Evolutionary conservation across 2,797 vertebrate species (phyloP), one percentile per base, ranked within the genome.

Genomic region (Sparus aurata): DNA sequence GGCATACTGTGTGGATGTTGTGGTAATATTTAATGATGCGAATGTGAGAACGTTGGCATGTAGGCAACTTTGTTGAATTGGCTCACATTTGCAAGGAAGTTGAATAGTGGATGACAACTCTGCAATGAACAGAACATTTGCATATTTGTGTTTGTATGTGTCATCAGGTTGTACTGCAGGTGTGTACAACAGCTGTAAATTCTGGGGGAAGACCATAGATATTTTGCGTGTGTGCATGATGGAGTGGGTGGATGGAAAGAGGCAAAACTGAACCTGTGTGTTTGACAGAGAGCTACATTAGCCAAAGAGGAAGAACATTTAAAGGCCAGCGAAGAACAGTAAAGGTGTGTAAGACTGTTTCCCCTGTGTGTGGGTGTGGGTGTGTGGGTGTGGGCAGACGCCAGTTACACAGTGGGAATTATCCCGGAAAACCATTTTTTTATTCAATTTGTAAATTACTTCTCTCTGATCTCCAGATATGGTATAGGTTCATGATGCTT

Each of bases 381-480:
- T 2, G 74, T 2, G 74, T 22, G 17, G 23, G 47, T 70, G 85
- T 82, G 58, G 82, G 87, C 52, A 49, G 78, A 30, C n/a, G n/a
- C n/a, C n/a, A n/a, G 34, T 77, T 8, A 5, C 63, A 76, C 10
- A 59, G 0, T 74, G 60, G 71, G 82, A 85, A 72, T 41, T 75
- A 53, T 85, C 79, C 70, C 67, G 82, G 71, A 85, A 85, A 85
- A 82, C 67, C n/a, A 41, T 58, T 68, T 77, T 70, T 34, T 2
- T 50, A 64, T 58, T 78, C 20, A 57, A 45, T 45, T 47, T 25
- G 30, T 49, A 7, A 59, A 60, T 5, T 12, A 69, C 72, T 77
- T 83, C 78, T 55, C 49, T 69, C 38, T 2, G 5, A 18, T 45
- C 45, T 16, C 25, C 34, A 23, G 20, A 17, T 59, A 20, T 5